Percentiles rank a stretch among this genome's conserved stretches.
Conservation (phyloP, 2,113 vertebrate genomes). For the Corythornis cristatus region DNA sequence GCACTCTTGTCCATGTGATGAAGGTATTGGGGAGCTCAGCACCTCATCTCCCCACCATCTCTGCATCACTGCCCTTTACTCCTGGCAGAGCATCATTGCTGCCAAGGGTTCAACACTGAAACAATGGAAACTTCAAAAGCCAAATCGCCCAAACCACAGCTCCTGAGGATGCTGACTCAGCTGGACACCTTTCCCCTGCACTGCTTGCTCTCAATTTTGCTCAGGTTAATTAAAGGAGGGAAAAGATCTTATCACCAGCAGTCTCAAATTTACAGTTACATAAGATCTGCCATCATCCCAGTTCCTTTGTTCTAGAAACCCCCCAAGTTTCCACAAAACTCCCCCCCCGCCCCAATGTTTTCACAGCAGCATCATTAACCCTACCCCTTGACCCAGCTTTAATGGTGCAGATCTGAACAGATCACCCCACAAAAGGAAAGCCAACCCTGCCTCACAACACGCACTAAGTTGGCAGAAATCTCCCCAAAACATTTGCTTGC, state of each 20-base stretch:
- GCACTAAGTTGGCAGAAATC: fast-evolving
- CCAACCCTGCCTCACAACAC: fast-evolving
- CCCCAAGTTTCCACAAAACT: not conserved
- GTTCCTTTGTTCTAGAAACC: fast-evolving
- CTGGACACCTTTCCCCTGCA: not conserved
- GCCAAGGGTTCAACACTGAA: fast-evolving
- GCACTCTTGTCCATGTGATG: not conserved
- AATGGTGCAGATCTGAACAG: fast-evolving
- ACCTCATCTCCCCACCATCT: fast-evolving
- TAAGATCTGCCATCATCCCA: fast-evolving
- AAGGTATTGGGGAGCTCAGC: not conserved
- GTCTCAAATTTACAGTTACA: not conserved
- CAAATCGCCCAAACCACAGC: not conserved
- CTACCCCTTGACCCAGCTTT: not conserved
- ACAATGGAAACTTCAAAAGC: fast-evolving
- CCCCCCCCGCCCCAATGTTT: not conserved
- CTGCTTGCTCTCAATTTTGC: not conserved
- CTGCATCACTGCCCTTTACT: not conserved
- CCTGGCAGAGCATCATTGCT: not conserved
- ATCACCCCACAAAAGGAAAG: not conserved
- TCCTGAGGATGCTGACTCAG: not conserved
- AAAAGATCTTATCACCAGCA: not conserved
- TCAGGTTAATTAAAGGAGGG: not conserved
- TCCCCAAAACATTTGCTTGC: fast-evolving
- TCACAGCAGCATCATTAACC: fast-evolving